Evolutionary conservation across 2,113 vertebrate genomes (phyloP).

Genomic region (Stomatorhinus ivindoensis): DNA sequence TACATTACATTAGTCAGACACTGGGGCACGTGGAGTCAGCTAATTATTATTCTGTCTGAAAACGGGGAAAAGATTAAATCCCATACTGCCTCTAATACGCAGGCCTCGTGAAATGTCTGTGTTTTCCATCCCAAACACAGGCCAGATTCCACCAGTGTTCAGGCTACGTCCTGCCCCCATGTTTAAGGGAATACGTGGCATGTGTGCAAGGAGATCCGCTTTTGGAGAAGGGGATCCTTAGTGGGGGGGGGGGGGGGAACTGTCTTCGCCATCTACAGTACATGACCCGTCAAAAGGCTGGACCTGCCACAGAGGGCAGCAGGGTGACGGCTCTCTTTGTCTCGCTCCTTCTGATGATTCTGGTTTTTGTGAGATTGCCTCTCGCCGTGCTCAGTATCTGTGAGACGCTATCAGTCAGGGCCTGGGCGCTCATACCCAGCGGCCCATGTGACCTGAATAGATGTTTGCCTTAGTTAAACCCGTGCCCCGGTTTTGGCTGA

Average conservation of each 20-base stretch:
- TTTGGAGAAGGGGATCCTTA: background rate
- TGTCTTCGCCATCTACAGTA: background rate
- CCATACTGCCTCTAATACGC: slow-evolving; percentile 25
- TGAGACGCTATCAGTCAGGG: background rate
- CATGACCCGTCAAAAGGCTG: background rate
- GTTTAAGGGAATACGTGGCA: background rate
- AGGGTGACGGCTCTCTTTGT: background rate
- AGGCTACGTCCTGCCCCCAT: background rate
- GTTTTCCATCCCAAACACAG: background rate
- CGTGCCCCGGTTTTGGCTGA: background rate
- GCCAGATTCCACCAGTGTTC: background rate
- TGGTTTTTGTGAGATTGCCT: background rate
- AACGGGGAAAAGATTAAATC: slow-evolving; percentile 25
- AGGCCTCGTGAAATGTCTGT: background rate
- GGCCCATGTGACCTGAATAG: background rate
- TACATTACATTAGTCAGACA: slow-evolving; percentile 36
- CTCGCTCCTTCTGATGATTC: background rate
- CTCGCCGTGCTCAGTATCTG: background rate
- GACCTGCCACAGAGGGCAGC: background rate
- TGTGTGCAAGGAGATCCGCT: background rate
- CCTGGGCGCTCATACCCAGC: background rate
- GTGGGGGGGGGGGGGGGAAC: background rate
- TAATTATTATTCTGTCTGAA: slow-evolving; percentile 38
- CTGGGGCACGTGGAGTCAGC: slow-evolving; percentile 33
- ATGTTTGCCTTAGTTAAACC: background rate